Conservation (phyloP, 1,140 invertebrate genomes). For the Adelges cooleyi region DNA sequence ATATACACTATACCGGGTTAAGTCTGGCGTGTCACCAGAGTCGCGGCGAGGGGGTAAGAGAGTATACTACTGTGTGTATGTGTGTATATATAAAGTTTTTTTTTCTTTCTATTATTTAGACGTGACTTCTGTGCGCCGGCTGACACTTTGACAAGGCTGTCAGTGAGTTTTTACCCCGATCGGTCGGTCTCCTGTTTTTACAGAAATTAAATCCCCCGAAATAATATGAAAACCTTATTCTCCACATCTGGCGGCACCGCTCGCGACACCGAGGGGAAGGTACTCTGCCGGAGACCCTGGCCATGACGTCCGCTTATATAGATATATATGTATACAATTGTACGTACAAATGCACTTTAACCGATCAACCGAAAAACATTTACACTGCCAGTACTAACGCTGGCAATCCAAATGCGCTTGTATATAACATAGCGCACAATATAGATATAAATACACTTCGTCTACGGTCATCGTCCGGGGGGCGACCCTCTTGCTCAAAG, state of each 20-base stretch:
- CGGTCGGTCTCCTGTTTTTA: slow-evolving; percentile 10
- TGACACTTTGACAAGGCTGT: slow-evolving; percentile 25
- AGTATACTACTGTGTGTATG: not conserved
- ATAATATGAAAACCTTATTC: not conserved
- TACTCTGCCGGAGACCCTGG: no score
- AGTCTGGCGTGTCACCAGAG: not conserved
- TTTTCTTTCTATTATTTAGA: not conserved
- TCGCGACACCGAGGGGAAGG: no score
- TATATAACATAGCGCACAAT: no score
- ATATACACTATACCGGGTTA: not conserved
- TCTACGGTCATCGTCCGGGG: no score
- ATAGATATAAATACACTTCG: no score
- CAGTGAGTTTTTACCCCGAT: slow-evolving; percentile 16
- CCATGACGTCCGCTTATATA: no score
- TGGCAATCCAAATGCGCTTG: no score
- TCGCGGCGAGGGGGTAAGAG: not conserved
- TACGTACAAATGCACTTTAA: not conserved
- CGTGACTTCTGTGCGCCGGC: not conserved
- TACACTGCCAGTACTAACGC: not conserved
- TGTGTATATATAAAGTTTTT: no score
- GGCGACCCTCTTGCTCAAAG: no score
- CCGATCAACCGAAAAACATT: slow-evolving; percentile 21
- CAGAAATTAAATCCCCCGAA: slow-evolving; percentile 15
- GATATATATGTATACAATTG: not conserved
- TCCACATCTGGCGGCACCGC: slow-evolving; percentile 12